Conservation (phyloP, 1,140 invertebrate species). For the Mamestra configurata region DNA sequence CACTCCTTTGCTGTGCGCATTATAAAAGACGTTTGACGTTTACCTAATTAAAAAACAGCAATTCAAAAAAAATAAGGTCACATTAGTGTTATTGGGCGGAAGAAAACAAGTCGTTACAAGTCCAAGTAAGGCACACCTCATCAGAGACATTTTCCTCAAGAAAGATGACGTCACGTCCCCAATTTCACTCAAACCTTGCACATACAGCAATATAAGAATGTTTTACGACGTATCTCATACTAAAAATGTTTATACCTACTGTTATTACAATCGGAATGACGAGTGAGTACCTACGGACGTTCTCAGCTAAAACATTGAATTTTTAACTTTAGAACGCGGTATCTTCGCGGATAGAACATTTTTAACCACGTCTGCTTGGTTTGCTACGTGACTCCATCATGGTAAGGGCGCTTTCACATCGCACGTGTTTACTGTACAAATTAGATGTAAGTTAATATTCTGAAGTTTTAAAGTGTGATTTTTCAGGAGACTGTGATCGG, state of each 20-base stretch:
- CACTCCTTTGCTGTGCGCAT: too few species aligned
- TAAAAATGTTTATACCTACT: slow-evolving; percentile 48
- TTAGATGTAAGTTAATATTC: slow-evolving; percentile 25
- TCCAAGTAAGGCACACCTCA: background rate
- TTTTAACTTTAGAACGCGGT: slow-evolving; percentile 58
- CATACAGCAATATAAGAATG: background rate
- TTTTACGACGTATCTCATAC: slow-evolving; percentile 31
- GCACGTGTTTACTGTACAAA: slow-evolving; percentile 33
- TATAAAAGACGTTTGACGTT: too few species aligned
- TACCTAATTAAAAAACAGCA: too few species aligned
- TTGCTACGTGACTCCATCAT: slow-evolving; percentile 58
- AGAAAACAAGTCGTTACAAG: too few species aligned
- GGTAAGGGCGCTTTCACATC: slow-evolving; percentile 49
- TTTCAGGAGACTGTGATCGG: background rate
- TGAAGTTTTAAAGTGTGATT: background rate
- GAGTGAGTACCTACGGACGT: background rate
- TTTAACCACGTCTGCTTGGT: slow-evolving; percentile 61
- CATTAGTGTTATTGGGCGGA: too few species aligned
- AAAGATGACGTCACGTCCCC: slow-evolving; percentile 24
- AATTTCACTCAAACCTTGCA: slow-evolving; percentile 7
- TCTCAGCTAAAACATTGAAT: slow-evolving; percentile 59
- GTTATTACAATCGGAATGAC: slow-evolving; percentile 42
- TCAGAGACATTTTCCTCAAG: background rate
- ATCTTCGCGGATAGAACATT: slow-evolving; percentile 56
- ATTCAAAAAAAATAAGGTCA: too few species aligned